A percentile compares a stretch with the other conserved stretches of the same genome.
Evolutionary conservation across 2,113 vertebrate species (phyloP).

Genomic region (Pelmatolapia mariae): DNA sequence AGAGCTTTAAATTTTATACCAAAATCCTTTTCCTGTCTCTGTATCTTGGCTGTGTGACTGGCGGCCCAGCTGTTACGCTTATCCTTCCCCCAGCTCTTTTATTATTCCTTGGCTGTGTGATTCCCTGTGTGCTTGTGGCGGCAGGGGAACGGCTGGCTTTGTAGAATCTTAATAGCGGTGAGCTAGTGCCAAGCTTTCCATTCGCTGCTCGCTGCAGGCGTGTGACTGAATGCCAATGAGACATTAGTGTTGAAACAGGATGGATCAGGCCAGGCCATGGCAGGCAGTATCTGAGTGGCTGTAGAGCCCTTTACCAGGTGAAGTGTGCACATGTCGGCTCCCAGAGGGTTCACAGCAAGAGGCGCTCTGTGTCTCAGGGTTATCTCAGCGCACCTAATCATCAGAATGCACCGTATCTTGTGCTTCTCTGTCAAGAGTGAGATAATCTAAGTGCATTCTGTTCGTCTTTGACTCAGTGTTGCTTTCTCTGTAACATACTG

Average conservation of each 20-base stretch:
- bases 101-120: constrained; percentile 57
- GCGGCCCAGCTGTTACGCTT: constrained; percentile 33
- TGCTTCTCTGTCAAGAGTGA: constrained; percentile 5
- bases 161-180: constrained; percentile 64
- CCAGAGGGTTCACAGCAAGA: constrained; percentile 13
- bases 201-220: constrained; percentile 30
- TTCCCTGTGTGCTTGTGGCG: constrained; percentile 41
- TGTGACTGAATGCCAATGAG: constrained; percentile 67
- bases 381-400: constrained; percentile 32
- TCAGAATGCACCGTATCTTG: background rate
- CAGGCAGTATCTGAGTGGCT: constrained; percentile 17
- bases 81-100: constrained; percentile 39
- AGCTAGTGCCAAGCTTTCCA: constrained; percentile 33
- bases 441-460: constrained; percentile 29
- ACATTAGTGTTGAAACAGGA: constrained; percentile 34
- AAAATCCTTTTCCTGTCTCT: background rate
- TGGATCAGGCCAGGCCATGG: constrained; percentile 12
- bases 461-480: background rate
- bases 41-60: constrained; percentile 11
- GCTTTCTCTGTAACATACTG: background rate
- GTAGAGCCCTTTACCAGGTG: constrained; percentile 36
- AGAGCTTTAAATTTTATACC: background rate
- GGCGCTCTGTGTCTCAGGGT: background rate
- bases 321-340: background rate
- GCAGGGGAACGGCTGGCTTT: constrained; percentile 59